A percentile compares a stretch with the other conserved stretches of the same genome.
phyloP scores from a whole-genome alignment of 2,888 invertebrate species.

The Candidula unifasciata region DNA sequence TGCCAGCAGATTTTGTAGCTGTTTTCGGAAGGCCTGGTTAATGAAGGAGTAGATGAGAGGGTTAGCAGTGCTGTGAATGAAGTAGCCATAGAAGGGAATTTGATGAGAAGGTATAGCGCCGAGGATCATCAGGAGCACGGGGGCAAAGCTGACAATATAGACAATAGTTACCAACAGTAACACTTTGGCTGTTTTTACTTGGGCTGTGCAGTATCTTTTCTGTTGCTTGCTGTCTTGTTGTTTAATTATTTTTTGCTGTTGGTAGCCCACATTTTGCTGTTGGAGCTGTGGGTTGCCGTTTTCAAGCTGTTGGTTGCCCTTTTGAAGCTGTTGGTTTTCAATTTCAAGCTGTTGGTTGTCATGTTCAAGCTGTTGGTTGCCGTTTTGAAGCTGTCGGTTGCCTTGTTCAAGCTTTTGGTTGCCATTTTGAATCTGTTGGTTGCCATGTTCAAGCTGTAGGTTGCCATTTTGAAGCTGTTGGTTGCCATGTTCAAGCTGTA shows the following conservation, averaged over 20 bases:
- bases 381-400: too few species aligned
- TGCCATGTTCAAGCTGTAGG: too few species aligned
- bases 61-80: slow-evolving; percentile 70
- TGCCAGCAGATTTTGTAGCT: not conserved
- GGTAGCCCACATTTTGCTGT: not conserved
- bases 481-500: not conserved
- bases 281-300: not conserved
- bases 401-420: too few species aligned
- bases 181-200: slow-evolving; percentile 69
- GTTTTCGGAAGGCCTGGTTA: slow-evolving; percentile 63
- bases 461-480: too few species aligned
- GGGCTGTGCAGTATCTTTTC: slow-evolving; percentile 53
- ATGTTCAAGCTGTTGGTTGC: not conserved
- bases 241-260: not conserved
- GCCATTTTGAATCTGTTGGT: too few species aligned
- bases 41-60: slow-evolving; percentile 72
- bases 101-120: slow-evolving; percentile 56
- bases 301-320: not conserved
- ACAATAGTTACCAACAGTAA: slow-evolving; percentile 66
- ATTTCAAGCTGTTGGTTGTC: not conserved
- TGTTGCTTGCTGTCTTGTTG: not conserved
- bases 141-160: slow-evolving; percentile 68
- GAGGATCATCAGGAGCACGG: slow-evolving; percentile 65
- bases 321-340: not conserved
- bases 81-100: slow-evolving; percentile 66